Evolutionary conservation across 2,113 vertebrate species (phyloP).

Genomic region (Hucho hucho): DNA sequence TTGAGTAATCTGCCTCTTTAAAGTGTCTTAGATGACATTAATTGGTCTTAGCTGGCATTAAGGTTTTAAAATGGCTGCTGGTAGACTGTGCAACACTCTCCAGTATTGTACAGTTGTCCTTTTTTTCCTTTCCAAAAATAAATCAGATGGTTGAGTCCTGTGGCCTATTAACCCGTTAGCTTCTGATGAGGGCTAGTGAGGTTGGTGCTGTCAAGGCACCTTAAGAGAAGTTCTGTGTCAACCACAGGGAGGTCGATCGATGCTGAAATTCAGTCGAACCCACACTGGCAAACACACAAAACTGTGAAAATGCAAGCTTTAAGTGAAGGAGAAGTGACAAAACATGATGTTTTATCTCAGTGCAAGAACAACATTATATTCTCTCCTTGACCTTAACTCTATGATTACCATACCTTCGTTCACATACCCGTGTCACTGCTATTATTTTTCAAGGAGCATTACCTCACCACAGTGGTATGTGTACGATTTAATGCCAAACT

Average conservation of each 20-base stretch:
- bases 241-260: no score
- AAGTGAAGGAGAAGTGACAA: no score
- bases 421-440: conserved; percentile 26
- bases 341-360: no score
- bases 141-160: not conserved
- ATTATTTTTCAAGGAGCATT: conserved; percentile 8
- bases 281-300: no score
- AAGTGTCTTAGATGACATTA: conserved; percentile 18
- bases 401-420: conserved; percentile 21
- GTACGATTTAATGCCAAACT: conserved; percentile 50
- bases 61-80: conserved; percentile 13
- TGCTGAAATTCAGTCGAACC: no score
- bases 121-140: not conserved
- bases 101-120: not conserved
- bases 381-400: no score
- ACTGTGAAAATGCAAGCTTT: no score
- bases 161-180: not conserved
- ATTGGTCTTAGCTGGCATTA: conserved; percentile 20
- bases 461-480: conserved; percentile 42
- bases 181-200: no score
- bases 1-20: conserved; percentile 33
- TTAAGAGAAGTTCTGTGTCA: no score
- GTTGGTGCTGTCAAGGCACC: no score
- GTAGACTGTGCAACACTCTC: not conserved
- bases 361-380: no score